Percentiles rank a stretch among this genome's conserved stretches.
phyloP scores from a whole-genome alignment of 2,113 vertebrate species.

The Eublepharis macularius region DNA sequence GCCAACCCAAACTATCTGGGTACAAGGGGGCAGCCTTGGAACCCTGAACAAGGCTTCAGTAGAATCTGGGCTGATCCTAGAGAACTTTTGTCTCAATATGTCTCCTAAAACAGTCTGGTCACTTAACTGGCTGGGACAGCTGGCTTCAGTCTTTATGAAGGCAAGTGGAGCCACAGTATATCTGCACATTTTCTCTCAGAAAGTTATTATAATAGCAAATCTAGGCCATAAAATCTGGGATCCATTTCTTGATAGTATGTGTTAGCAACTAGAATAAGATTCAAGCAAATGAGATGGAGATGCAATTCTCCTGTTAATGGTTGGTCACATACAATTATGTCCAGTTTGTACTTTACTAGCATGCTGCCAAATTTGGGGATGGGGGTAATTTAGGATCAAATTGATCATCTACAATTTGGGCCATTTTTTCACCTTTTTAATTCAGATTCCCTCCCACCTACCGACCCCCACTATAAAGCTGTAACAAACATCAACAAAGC shows the following conservation, averaged over 20 bases:
- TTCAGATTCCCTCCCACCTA: background rate
- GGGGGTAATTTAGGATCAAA: background rate
- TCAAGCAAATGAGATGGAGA: background rate
- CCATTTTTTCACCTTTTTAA: slow-evolving; percentile 8
- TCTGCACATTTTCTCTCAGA: background rate
- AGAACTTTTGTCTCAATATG: background rate
- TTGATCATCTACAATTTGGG: background rate
- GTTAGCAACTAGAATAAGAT: background rate
- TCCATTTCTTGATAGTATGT: background rate
- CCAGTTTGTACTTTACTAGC: slow-evolving; percentile 14
- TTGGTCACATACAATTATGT: background rate
- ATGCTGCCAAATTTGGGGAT: background rate
- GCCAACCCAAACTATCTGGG: background rate
- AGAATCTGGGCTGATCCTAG: background rate
- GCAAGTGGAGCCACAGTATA: background rate
- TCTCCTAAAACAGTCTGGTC: background rate
- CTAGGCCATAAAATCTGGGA: background rate
- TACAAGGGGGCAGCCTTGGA: background rate
- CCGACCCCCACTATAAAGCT: background rate
- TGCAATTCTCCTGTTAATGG: background rate
- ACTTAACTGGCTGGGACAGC: background rate
- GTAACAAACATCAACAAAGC: background rate
- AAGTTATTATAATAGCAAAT: background rate
- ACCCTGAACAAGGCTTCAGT: background rate
- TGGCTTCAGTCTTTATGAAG: background rate